Evolutionary conservation across 2,888 invertebrate species (phyloP).

Genomic region (Philaethria dido): DNA sequence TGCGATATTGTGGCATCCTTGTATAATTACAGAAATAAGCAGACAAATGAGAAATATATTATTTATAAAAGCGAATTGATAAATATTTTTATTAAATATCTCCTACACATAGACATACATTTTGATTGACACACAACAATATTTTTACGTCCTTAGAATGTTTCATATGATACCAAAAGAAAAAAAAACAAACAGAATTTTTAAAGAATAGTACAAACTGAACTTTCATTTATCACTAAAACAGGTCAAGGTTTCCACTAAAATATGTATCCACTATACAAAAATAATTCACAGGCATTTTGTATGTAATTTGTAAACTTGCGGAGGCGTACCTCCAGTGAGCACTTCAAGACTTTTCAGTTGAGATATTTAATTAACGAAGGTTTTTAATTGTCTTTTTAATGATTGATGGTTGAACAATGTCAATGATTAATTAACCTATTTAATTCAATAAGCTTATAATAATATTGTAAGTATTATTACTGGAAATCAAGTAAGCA

Average conservation of each 20-base stretch:
- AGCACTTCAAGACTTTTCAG: slow-evolving; percentile 18
- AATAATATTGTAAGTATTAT: not conserved
- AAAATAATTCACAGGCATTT: slow-evolving; percentile 2
- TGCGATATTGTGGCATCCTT: too few relatives aligned
- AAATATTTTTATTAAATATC: too few relatives aligned
- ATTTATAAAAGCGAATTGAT: too few relatives aligned
- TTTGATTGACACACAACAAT: not conserved
- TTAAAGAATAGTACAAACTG: not conserved
- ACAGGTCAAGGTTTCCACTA: slow-evolving; percentile 18
- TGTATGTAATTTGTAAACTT: slow-evolving; percentile 11
- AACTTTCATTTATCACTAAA: slow-evolving; percentile 17
- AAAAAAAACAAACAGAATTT: not conserved
- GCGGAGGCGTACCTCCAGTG: slow-evolving; percentile 7
- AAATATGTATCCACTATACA: slow-evolving; percentile 13
- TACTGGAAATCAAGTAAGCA: not conserved
- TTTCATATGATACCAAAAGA: not conserved
- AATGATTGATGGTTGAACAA: slow-evolving; percentile 19
- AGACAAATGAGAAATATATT: too few relatives aligned
- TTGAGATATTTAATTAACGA: slow-evolving; percentile 20
- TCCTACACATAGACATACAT: not conserved
- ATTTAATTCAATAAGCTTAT: slow-evolving; percentile 1
- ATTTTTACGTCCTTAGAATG: not conserved
- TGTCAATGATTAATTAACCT: slow-evolving; percentile 22
- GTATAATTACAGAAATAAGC: too few relatives aligned
- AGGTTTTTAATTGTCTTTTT: slow-evolving; percentile 17